Evolutionary conservation across 2,113 vertebrate genomes (phyloP), one percentile per base, ranked within the genome.

Genomic region (Triplophysa tibetana): DNA sequence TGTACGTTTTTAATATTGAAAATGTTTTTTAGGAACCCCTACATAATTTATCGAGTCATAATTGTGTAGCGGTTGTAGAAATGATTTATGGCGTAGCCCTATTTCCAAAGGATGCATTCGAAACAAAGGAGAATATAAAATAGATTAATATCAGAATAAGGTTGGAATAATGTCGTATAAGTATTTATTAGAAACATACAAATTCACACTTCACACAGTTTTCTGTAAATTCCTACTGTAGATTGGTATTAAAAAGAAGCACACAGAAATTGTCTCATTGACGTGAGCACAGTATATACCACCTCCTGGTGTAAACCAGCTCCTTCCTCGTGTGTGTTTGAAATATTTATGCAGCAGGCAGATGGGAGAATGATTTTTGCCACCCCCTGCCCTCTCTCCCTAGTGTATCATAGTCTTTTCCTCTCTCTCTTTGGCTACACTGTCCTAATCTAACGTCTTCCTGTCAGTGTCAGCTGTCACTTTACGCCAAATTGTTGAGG

Each of bases 261-360:
- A 48, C 19, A 62, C 52, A 56, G 23, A 4, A 61, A 4, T 4
- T 60, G 45, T 58, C 26, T 13, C 50, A 60, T 19, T 66, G 50
- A 54, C 26, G 17, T 50, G 65, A 33, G 70, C 43, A 76, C 76
- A 76, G 23, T 26, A 24, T 54, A 52, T 65, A 77, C 62, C 74
- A 65, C 45, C 73, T 75, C 60, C 60, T 64, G 54, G 38, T 75
- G 38, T 62, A 65, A 41, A 80, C 72, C 43, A 76, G 38, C 68
- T 58, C 58, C 45, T 58, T 67, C n/a, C 75, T 33, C 43, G 13
- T 43, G 54, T 65, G 65, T 70, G 70, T 78, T 21, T 86, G 74
- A 89, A 89, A 89, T 86, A 88, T 86, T 87, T 79, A 89, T 90
- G 87, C 69, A 66, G 75, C 75, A 66, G 75, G 67, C 89, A 86